phyloP scores from a whole-genome alignment of 2,113 vertebrate genomes.

The Tapirus terrestris region DNA sequence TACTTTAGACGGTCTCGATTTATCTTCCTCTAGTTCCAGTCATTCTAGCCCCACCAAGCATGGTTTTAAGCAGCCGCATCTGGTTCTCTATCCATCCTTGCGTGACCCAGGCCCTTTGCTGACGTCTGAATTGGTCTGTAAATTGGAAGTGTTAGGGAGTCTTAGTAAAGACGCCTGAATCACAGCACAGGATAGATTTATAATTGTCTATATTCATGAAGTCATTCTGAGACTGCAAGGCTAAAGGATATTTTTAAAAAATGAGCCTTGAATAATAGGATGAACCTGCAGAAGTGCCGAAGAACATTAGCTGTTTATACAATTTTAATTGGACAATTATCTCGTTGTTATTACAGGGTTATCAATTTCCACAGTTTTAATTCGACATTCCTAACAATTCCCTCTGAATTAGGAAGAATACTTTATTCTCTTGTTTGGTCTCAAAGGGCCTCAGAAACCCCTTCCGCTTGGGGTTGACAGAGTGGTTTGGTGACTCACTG shows the following conservation, averaged over 20 bases:
- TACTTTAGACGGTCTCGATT: conserved; percentile 42
- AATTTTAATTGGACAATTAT: conserved; percentile 60
- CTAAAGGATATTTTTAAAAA: conserved; percentile 31
- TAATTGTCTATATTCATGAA: conserved; percentile 54
- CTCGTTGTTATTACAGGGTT: conserved; percentile 19
- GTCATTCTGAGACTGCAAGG: background rate
- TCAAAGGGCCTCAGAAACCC: background rate
- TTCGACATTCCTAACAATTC: background rate
- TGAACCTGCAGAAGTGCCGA: conserved; percentile 5
- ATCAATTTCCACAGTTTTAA: conserved; percentile 24
- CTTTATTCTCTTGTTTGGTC: background rate
- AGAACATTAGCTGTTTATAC: conserved; percentile 39
- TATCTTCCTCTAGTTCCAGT: conserved; percentile 60
- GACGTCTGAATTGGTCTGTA: conserved; percentile 63
- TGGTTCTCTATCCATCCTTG: conserved; percentile 56
- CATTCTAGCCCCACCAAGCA: conserved; percentile 34
- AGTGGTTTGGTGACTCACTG: conserved; percentile 33
- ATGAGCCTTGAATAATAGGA: conserved; percentile 53
- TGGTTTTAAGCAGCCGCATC: conserved; percentile 54
- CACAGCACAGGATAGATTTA: conserved; percentile 49
- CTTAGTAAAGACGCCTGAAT: conserved; percentile 65
- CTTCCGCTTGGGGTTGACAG: background rate
- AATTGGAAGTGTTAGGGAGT: conserved; percentile 32
- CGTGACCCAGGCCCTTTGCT: conserved; percentile 45
- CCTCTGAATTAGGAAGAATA: conserved; percentile 23